Conservation (phyloP, 2,113 vertebrate species). For the Tyto alba region DNA sequence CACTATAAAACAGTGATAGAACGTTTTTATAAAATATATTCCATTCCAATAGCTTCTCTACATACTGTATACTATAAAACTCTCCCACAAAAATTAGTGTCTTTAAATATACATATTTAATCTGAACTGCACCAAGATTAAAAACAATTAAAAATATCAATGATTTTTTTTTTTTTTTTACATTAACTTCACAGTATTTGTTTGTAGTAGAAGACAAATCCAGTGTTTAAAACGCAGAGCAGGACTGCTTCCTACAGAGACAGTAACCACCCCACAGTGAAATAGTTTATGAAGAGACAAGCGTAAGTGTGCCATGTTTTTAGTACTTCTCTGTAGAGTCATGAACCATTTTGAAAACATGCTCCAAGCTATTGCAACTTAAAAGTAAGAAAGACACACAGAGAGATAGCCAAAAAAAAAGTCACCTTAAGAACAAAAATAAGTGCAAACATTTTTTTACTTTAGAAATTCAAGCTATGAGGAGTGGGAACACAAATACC, state of each 20-base stretch:
- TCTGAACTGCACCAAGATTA: conserved; percentile 55
- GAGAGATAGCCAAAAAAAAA: conserved; percentile 34
- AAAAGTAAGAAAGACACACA: conserved; percentile 32
- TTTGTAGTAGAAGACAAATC: conserved; percentile 64
- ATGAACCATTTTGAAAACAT: conserved; percentile 46
- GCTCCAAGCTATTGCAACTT: conserved; percentile 52
- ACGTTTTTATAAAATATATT: conserved; percentile 77
- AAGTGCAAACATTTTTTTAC: conserved; percentile 71
- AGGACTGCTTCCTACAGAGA: conserved; percentile 2
- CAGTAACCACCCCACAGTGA: conserved; percentile 9
- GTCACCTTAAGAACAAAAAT: conserved; percentile 65
- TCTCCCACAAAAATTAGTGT: conserved; percentile 62
- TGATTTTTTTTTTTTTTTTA: conserved; percentile 30
- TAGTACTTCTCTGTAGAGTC: conserved; percentile 48
- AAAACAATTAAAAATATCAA: conserved; percentile 61
- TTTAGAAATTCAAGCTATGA: conserved; percentile 63
- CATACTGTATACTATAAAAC: conserved; percentile 71
- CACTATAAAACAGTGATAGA: conserved; percentile 76
- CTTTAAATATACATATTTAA: conserved; percentile 61
- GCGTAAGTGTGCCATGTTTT: conserved; percentile 37
- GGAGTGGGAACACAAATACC: conserved; percentile 50
- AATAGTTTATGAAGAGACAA: conserved; percentile 43
- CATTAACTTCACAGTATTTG: conserved; percentile 72
- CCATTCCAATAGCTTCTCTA: conserved; percentile 75
- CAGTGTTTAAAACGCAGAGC: conserved; percentile 67